Evolutionary conservation across 2,797 vertebrate genomes (phyloP).

Genomic region (Labeo calbasu): DNA sequence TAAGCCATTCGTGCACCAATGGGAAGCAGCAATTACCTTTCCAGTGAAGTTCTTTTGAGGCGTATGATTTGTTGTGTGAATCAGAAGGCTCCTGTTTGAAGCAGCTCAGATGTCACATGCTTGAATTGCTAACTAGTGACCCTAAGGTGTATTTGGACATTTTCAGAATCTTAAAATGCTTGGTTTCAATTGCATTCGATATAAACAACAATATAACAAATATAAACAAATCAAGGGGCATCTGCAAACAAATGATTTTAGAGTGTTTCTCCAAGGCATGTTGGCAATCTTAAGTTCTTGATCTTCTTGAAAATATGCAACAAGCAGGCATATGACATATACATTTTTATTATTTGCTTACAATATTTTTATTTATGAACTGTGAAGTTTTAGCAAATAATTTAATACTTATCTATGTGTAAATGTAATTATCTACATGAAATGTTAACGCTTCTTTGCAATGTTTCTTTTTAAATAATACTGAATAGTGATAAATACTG

Average conservation of each 20-base stretch:
- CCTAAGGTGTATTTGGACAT: neutral
- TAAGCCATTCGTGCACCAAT: neutral
- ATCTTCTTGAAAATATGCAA: neutral
- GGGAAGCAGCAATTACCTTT: constrained; percentile 3
- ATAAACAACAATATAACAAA: neutral
- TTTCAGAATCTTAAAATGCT: neutral
- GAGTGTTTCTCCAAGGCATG: neutral
- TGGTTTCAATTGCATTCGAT: neutral
- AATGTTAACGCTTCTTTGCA: neutral
- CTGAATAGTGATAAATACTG: neutral
- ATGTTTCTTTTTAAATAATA: neutral
- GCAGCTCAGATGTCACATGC: neutral
- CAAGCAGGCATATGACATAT: neutral
- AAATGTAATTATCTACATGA: neutral
- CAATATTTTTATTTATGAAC: neutral
- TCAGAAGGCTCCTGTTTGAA: neutral
- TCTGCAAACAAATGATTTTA: neutral
- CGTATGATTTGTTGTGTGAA: neutral
- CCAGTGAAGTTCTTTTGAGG: neutral
- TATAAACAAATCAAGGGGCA: neutral
- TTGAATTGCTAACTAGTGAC: too few relatives aligned
- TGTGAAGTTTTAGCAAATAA: neutral
- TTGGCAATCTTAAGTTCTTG: neutral
- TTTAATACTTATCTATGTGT: neutral
- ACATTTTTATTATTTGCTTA: neutral